Evolutionary conservation across 2,113 vertebrate species (phyloP).

Genomic region (Phaetusa simplex): DNA sequence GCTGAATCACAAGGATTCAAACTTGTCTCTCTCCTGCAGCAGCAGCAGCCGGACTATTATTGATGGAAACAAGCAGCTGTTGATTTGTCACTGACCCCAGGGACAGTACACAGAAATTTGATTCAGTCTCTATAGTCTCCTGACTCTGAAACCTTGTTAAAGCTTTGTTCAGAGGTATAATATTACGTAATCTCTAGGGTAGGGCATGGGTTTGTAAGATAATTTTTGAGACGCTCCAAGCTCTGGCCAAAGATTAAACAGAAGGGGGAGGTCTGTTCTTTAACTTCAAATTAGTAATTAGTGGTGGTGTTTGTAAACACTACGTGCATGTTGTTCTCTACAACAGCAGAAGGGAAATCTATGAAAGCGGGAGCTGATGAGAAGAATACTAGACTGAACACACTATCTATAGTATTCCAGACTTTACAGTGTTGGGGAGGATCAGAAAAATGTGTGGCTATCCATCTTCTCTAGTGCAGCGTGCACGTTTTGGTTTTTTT

Average conservation of each 20-base stretch:
- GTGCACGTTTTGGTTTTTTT: neutral
- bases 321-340: neutral
- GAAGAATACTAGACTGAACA: neutral
- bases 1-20: constrained; percentile 1
- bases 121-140: neutral
- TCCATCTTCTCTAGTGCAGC: neutral
- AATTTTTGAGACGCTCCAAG: neutral
- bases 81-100: constrained; percentile 19
- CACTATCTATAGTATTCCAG: neutral
- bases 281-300: neutral
- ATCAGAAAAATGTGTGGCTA: neutral
- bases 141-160: neutral
- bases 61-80: neutral
- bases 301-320: neutral
- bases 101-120: neutral
- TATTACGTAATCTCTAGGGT: neutral
- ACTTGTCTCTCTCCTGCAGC: neutral
- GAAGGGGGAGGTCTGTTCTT: neutral
- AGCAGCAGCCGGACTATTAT: neutral
- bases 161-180: neutral
- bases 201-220: neutral
- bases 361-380: neutral
- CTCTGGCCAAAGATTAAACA: neutral
- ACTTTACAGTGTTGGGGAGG: neutral
- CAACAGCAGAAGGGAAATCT: neutral